Conservation (phyloP, 2,797 vertebrate genomes). For the Cottoperca gobio region DNA sequence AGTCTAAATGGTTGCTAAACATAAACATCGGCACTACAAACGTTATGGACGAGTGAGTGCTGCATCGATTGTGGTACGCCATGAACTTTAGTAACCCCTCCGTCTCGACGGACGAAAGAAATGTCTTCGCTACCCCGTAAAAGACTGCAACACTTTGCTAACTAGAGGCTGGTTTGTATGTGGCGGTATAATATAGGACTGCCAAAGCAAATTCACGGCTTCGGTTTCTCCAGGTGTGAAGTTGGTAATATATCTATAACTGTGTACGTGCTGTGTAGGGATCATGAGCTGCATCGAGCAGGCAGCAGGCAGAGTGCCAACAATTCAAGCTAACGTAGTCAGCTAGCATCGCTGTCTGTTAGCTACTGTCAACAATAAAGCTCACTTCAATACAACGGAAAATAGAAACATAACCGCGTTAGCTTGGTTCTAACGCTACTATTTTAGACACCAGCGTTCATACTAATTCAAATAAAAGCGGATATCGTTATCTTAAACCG, state of each 20-base stretch:
- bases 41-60: conserved; percentile 46
- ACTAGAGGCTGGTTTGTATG: neutral
- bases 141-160: conserved; percentile 47
- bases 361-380: conserved; percentile 45
- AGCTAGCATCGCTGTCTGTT: conserved; percentile 50
- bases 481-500: neutral
- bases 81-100: conserved; percentile 84
- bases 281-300: conserved; percentile 61
- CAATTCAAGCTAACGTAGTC: conserved; percentile 52
- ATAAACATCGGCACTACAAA: neutral
- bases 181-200: fast-evolving
- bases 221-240: neutral
- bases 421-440: neutral
- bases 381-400: neutral
- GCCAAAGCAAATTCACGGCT: neutral
- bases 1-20: neutral
- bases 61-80: conserved; percentile 51
- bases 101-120: conserved; percentile 47
- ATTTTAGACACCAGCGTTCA: neutral
- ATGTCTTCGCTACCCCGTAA: conserved; percentile 29
- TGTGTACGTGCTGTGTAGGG: conserved; percentile 24
- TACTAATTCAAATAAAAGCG: neutral
- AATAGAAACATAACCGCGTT: neutral
- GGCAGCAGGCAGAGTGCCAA: conserved; percentile 60
- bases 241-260: neutral